Base-by-base conservation (phyloP, 2,888 invertebrate genomes). In the Habroteleia sp. region DNA sequence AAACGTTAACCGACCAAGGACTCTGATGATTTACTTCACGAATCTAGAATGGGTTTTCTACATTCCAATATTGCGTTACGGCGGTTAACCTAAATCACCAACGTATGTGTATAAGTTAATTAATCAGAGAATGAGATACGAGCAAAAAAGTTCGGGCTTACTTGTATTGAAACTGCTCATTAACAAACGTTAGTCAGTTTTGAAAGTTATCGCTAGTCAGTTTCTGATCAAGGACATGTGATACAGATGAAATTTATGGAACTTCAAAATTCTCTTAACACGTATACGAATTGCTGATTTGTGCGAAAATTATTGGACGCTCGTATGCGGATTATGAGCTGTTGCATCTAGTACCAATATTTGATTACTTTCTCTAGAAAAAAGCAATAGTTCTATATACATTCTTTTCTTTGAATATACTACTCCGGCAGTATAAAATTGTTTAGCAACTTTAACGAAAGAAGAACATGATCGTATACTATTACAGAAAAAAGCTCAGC, bases 241-340 rank as follows among this genome's bases (percentile, higher is more conserved):
- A 29, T 44, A 44, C 4, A 25, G 25, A 25, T 23, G 25, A 25
- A 25, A 25, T 42, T 25, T 42, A 7, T 42, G 29, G 6, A 10
- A 1, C 27, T 44, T 44, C 14, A 44, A 16, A 5, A 44, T 44
- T n/a, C 29, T 44, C 44, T n/a, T 16, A 17, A 44, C 44, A 44
- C 44, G 27, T 1, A 27, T 27, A 27, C 3, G 44, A 27, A 44
- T 27, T 6, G n/a, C 44, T 13, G 44, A 44, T 17, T 44, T 2
- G 1, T n/a, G n/a, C 1, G 42, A 23, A 11, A 25, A 25, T 42
- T 42, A 1, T 25, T 13, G 11, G 5, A 10, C 3, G 7, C 10
- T 20, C 20, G n/a, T n/a, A 13, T 10, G 11, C 7, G 42, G 13
- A 25, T 25, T 42, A 41, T 41, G 8, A 20, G 20, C 20, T 8